Percentiles rank a stretch among this genome's conserved stretches.
phyloP scores from a whole-genome alignment of 1,140 invertebrate genomes.

The Apis florea region DNA sequence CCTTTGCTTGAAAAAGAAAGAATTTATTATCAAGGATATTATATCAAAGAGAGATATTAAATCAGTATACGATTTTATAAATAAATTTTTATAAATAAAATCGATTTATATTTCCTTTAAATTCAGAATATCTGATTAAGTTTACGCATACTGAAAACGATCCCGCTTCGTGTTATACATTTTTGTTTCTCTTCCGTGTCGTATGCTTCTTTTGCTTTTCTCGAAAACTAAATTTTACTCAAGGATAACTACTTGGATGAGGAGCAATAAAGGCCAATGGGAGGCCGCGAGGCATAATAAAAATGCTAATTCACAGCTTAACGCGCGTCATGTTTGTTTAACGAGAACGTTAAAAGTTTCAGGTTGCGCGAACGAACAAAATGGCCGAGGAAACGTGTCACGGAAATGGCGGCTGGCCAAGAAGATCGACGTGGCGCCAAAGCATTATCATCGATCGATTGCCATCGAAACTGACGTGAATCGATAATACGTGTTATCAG shows the following conservation, averaged over 20 bases:
- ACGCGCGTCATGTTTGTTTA: conserved; percentile 48
- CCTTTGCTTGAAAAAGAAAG: no score
- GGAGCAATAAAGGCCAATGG: conserved; percentile 26
- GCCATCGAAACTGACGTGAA: conserved; percentile 22
- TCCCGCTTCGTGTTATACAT: background rate
- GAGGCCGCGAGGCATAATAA: conserved; percentile 35
- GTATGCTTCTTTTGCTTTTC: background rate
- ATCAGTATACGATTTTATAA: no score
- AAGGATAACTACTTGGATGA: conserved; percentile 7
- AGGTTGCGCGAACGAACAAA: background rate
- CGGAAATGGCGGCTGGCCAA: background rate
- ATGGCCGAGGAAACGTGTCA: background rate
- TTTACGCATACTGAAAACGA: background rate
- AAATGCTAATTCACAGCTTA: conserved; percentile 48
- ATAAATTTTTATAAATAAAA: no score
- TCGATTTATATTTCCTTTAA: background rate
- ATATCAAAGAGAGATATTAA: no score
- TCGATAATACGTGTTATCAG: conserved; percentile 32
- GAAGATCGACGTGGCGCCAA: background rate
- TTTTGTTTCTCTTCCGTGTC: no score
- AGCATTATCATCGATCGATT: conserved; percentile 43
- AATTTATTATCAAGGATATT: no score
- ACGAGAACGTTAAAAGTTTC: conserved; percentile 29
- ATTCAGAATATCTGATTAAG: background rate
- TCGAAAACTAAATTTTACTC: conserved; percentile 23